Conservation (phyloP, 2,797 vertebrate genomes). For the Pseudochirops corinnae region DNA sequence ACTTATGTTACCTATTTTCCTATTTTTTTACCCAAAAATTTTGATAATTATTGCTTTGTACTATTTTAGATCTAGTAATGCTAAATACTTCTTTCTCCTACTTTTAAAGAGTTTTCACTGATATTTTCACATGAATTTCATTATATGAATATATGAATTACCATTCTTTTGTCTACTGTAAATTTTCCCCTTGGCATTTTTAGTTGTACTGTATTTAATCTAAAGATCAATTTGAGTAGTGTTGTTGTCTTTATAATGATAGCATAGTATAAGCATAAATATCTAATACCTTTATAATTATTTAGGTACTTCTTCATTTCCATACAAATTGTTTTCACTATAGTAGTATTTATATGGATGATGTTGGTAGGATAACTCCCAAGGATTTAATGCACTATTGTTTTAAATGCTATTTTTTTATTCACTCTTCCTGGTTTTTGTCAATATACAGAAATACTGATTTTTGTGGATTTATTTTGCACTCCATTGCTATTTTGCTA, state of each 20-base stretch:
- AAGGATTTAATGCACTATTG: background rate
- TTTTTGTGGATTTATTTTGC: background rate
- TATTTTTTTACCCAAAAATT: background rate
- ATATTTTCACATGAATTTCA: background rate
- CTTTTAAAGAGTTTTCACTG: background rate
- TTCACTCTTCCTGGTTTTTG: background rate
- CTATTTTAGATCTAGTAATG: background rate
- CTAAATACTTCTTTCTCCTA: background rate
- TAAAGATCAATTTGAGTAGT: background rate
- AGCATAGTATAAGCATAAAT: background rate
- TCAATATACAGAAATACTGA: background rate
- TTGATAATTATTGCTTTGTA: background rate
- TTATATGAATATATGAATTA: background rate
- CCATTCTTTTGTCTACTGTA: background rate
- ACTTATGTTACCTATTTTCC: background rate
- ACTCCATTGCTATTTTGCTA: background rate
- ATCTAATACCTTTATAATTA: background rate
- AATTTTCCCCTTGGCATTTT: background rate
- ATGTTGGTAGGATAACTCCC: background rate
- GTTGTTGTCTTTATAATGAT: background rate
- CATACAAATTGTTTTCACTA: background rate
- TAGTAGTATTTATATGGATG: background rate
- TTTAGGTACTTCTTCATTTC: background rate
- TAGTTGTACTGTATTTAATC: background rate
- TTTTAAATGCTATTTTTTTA: background rate